These are phyloP conservation scores for Marcusenius ussheri DNA, from an alignment of 2,113 vertebrate genomes.

Conservation along the genomic window DNA sequence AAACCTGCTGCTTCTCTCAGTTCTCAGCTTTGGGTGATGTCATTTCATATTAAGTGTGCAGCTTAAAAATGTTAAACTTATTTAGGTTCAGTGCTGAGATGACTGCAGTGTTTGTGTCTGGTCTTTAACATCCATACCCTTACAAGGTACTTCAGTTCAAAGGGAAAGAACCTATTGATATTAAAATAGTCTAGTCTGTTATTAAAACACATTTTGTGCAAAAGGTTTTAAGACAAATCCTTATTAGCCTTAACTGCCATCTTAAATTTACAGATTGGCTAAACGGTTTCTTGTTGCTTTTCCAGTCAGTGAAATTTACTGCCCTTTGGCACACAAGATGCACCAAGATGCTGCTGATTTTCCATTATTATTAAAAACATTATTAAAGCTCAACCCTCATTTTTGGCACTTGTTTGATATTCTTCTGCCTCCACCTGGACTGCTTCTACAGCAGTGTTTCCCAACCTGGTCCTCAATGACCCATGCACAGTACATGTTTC, in stretches of 20 bases:
- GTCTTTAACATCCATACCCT: background rate
- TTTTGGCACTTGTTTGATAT: background rate
- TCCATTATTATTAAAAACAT: background rate
- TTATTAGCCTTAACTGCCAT: background rate
- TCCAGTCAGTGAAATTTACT: background rate
- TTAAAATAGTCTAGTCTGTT: background rate
- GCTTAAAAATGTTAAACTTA: background rate
- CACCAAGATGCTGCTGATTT: background rate
- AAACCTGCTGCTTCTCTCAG: background rate
- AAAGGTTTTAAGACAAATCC: background rate
- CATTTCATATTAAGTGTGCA: too few relatives aligned
- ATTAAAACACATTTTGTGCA: background rate
- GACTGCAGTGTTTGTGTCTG: background rate
- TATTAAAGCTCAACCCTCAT: background rate
- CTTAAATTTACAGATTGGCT: background rate
- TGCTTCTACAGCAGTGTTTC: background rate
- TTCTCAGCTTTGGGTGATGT: background rate
- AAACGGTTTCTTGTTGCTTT: background rate
- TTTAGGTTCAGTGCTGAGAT: background rate
- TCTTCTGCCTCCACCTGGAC: background rate
- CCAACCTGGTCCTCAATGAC: background rate
- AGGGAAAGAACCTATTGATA: background rate
- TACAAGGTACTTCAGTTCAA: background rate
- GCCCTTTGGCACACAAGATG: background rate
- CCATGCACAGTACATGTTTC: background rate